Evolutionary conservation across 2,113 vertebrate genomes (phyloP), one percentile per base, ranked within the genome.

Genomic region (Vidua chalybeata): DNA sequence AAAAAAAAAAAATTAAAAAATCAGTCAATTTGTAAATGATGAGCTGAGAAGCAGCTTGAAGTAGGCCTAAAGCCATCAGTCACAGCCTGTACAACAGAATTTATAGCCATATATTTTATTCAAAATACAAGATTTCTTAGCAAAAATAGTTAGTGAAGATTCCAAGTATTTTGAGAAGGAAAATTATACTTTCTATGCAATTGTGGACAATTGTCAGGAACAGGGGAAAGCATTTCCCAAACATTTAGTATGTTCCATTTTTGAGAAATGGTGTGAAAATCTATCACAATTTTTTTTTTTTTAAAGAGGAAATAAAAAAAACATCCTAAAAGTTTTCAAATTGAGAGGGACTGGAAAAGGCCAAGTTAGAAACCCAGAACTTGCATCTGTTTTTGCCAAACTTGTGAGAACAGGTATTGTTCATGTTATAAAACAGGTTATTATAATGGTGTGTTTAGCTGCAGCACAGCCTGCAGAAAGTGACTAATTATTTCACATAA

Each of bases 401-500:
- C 15, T 71, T 71, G 4, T 46, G 28, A 75, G 41, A 63, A 77
- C 9, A 85, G 33, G 2, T 51, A 49, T 30, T 63, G 27, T 51
- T 93, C 28, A 8, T 86, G 48, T 59, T 73, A 43, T 28, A 20
- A 62, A 55, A n/a, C 19, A 39, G 11, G 77, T 63, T 37, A 46
- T 10, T 72, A 84, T 87, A 74, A 89, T 61, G 19, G 27, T 56
- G 33, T 41, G 49, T 75, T 86, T 67, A 74, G 48, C 72, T 84
- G 67, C 64, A 81, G 59, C 49, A 49, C 11, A 86, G 41, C 52
- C 76, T 93, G 45, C 79, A 90, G 80, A 92, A 86, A 88, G 76
- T 72, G 30, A 76, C 76, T 93, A 81, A 96, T 97, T 95, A 91
- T 88, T 68, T 91, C 48, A 56, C 31, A 59, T 68, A 88, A 24